Base-by-base conservation (phyloP, 2,797 vertebrate genomes). In the Taenioides sp. region DNA sequence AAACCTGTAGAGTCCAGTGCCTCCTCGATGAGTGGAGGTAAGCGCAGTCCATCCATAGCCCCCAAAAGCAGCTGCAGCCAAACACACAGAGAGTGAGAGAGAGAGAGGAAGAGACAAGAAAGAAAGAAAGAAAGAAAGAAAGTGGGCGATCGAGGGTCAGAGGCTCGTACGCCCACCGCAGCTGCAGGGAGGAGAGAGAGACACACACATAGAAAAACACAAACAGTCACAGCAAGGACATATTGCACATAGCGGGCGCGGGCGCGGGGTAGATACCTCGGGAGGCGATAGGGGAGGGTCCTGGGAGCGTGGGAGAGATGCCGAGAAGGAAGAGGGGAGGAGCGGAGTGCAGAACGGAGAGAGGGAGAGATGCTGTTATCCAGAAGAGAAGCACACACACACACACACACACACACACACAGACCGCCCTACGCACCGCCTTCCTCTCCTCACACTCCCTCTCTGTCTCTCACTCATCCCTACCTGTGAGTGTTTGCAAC, bases 1-100 rank as follows among this genome's bases (percentile, higher is more conserved):
- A 66, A 84, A 92, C 92, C 93, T 92, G 92, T 91, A 74, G 91
- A 90, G 88, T 92, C 92, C 88, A 91, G 52, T 80, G 86, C 87
- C 87, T 94, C 92, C 84, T 93, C 92, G 84, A 92, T 92, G 86
- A 93, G 90, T 86, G 92, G 91, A 81, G 93, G 93, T 78, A 93
- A 88, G 54, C 91, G 90, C 89, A 93, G 87, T 88, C 92, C 92
- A 79, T 93, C 93, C 93, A 94, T 94, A 81, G 75, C 85, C 82
- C 77, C 84, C 88, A 76, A 60, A 60, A 31, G 76, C 23, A 85
- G 87, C 84, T 72, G 87, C 81, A 66, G 83, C 61, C 50, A 63
- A 67, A 78, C 27, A 28, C 57, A 28, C 58, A 60, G 2, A 62
- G 20, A 31, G 79, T 80, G 82, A 82, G 78, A 77, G 54, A 67